Conservation (phyloP, 2,888 invertebrate genomes). For the Andrena haemorrhoa region DNA sequence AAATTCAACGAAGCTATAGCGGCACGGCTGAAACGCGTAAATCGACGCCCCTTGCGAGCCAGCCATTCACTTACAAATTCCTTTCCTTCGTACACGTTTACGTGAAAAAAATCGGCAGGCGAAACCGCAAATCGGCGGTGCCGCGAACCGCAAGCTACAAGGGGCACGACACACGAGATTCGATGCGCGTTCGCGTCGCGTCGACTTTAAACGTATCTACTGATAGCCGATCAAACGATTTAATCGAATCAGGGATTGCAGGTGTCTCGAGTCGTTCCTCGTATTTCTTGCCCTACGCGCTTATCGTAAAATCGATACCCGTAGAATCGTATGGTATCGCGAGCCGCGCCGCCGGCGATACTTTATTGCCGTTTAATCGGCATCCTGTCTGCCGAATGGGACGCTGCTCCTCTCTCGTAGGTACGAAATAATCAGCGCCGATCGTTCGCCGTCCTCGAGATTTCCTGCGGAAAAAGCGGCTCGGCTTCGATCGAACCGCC, state of each 20-base stretch:
- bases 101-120: constrained; percentile 18
- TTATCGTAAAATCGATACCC: constrained; percentile 29
- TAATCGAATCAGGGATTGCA: constrained; percentile 20
- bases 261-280: constrained; percentile 43
- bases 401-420: neutral
- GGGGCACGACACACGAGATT: neutral
- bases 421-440: constrained; percentile 7
- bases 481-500: neutral
- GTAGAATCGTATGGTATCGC: constrained; percentile 16
- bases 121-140: neutral
- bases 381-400: neutral
- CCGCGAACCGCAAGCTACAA: constrained; percentile 5
- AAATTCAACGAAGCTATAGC: constrained; percentile 5
- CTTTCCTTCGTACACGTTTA: neutral
- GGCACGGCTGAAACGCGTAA: neutral
- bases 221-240: constrained; percentile 23
- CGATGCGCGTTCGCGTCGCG: constrained; percentile 3
- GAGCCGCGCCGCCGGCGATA: constrained; percentile 10
- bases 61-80: constrained; percentile 5
- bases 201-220: neutral
- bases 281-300: constrained; percentile 27
- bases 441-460: constrained; percentile 2
- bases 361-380: constrained; percentile 5
- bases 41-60: neutral
- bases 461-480: constrained; percentile 22